Conservation (phyloP, 2,797 vertebrate genomes). For the Brotula barbata region DNA sequence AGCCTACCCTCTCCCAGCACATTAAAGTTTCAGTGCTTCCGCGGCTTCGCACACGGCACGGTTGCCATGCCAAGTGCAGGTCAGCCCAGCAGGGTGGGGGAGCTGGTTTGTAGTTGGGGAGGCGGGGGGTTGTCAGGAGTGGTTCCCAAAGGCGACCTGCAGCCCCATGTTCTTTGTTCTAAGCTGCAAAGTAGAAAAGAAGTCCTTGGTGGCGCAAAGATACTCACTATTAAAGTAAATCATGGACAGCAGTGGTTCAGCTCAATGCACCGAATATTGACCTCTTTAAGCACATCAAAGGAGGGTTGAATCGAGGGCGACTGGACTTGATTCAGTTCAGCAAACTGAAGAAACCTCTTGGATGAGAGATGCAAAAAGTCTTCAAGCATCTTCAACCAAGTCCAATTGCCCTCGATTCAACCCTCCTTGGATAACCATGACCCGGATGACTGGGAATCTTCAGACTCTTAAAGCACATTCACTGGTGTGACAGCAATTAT, state of each 20-base stretch:
- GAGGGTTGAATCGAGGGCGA: too few relatives aligned
- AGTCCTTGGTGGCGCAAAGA: constrained; percentile 1
- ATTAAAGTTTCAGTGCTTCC: constrained; percentile 80
- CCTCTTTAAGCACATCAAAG: constrained; percentile 7
- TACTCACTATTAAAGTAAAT: constrained; percentile 7
- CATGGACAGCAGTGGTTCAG: background rate
- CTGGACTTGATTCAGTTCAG: too few relatives aligned
- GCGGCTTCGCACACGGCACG: constrained; percentile 62
- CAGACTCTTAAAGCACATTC: constrained; percentile 35
- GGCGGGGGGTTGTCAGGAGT: too few relatives aligned
- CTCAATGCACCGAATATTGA: background rate
- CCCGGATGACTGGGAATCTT: too few relatives aligned
- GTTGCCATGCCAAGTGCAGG: constrained; percentile 74
- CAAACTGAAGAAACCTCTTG: too few relatives aligned
- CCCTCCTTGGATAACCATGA: too few relatives aligned
- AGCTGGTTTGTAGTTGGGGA: constrained; percentile 1
- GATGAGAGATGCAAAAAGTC: too few relatives aligned
- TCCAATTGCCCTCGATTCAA: too few relatives aligned
- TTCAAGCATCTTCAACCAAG: too few relatives aligned
- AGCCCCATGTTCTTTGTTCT: too few relatives aligned
- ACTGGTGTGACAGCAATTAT: constrained; percentile 43
- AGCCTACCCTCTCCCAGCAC: constrained; percentile 70
- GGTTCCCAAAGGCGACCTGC: too few relatives aligned
- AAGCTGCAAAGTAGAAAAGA: constrained; percentile 2
- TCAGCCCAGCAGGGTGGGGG: constrained; percentile 43